These are phyloP conservation scores for Leptinotarsa undecemlineata DNA, from an alignment of 1,140 invertebrate species.

Conservation along the genomic window DNA sequence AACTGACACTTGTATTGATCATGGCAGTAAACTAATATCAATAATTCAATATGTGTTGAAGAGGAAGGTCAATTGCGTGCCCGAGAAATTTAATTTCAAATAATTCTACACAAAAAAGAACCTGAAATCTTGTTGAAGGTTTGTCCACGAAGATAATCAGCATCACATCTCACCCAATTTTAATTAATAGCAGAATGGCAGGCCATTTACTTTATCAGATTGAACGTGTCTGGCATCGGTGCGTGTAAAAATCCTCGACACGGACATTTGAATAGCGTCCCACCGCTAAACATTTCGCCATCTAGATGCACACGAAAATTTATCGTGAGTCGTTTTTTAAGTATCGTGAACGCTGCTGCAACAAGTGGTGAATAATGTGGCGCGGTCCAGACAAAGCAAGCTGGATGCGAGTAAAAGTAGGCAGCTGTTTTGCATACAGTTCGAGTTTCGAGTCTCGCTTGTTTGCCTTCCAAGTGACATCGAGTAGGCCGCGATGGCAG, in stretches of 20 bases:
- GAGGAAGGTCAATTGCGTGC: too few species aligned
- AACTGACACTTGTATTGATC: too few species aligned
- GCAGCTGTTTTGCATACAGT: conserved; percentile 37
- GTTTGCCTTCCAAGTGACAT: conserved; percentile 28
- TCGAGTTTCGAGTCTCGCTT: conserved; percentile 32
- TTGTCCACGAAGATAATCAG: background rate
- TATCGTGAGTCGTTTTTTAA: conserved; percentile 19
- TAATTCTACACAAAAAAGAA: too few species aligned
- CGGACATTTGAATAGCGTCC: conserved; percentile 1
- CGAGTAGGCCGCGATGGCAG: conserved; percentile 25
- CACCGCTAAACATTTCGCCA: conserved; percentile 18
- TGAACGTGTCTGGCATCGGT: conserved; percentile 1
- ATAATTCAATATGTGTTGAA: too few species aligned
- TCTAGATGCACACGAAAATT: conserved; percentile 21
- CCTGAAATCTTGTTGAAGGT: background rate
- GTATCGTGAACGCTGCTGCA: conserved; percentile 4
- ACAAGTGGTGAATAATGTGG: conserved; percentile 11
- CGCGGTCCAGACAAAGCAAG: conserved; percentile 11
- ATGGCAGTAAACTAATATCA: too few species aligned
- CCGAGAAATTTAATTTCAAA: too few species aligned
- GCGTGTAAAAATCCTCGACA: conserved; percentile 3
- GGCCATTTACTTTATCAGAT: conserved; percentile 3
- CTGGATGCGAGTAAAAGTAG: conserved; percentile 22
- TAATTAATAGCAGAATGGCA: conserved; percentile 6
- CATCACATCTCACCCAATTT: background rate